These are phyloP conservation scores for Periphyllus acericola DNA, from an alignment of 2,888 invertebrate species.

Conservation along the genomic window DNA sequence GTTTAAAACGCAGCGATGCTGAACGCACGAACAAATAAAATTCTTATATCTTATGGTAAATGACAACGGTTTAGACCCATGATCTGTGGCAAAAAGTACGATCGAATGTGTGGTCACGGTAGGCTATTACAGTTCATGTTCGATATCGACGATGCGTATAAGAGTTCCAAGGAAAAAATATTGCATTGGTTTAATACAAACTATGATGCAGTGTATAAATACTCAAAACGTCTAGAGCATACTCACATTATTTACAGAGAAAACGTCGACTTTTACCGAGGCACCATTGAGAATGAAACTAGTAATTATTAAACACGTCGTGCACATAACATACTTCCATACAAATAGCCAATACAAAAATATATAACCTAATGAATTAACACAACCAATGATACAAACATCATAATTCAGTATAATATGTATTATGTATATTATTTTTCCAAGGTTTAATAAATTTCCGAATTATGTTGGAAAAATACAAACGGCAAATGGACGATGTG, in stretches of 20 bases:
- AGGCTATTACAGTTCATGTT: constrained; percentile 38
- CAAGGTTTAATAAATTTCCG: constrained; percentile 25
- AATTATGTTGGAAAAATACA: constrained; percentile 45
- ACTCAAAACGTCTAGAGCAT: constrained; percentile 19
- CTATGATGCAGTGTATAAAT: constrained; percentile 28
- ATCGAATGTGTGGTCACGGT: constrained; percentile 14
- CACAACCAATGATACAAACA: neutral
- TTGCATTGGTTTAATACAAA: constrained; percentile 20
- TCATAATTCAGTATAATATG: neutral
- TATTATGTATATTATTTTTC: neutral
- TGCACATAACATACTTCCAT: neutral
- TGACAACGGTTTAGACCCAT: neutral
- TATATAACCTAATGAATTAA: neutral
- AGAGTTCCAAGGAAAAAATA: neutral
- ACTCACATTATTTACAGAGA: constrained; percentile 23
- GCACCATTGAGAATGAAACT: constrained; percentile 28
- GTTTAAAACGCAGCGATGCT: neutral
- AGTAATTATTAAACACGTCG: constrained; percentile 16
- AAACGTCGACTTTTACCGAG: constrained; percentile 12
- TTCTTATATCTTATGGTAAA: neutral
- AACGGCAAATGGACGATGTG: constrained; percentile 19
- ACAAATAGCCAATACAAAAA: neutral
- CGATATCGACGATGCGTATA: constrained; percentile 28
- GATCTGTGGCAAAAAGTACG: neutral
- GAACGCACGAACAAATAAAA: neutral